Evolutionary conservation across 2,888 invertebrate species (phyloP).

Genomic region (Epinotia bilunana): DNA sequence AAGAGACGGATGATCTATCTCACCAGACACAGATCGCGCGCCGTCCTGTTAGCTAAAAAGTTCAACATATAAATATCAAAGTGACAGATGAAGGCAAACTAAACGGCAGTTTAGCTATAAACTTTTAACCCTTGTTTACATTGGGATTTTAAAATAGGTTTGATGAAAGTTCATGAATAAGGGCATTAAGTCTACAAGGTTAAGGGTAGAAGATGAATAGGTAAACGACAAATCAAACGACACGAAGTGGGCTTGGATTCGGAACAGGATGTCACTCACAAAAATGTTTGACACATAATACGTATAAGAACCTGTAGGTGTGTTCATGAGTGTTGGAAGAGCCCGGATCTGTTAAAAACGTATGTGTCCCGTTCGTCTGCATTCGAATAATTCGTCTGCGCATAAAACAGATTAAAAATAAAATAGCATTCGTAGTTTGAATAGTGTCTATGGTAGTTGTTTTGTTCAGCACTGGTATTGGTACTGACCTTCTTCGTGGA

Average conservation of each 20-base stretch:
- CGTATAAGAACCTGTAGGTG: conserved; percentile 56
- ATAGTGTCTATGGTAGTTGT: neutral
- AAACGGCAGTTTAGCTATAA: too few species aligned
- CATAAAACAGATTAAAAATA: conserved; percentile 64
- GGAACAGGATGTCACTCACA: conserved; percentile 47
- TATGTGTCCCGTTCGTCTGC: conserved; percentile 70
- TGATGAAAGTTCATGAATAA: too few species aligned
- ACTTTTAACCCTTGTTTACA: too few species aligned
- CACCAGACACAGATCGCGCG: too few species aligned
- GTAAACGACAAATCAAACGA: conserved; percentile 15
- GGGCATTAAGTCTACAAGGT: conserved; percentile 5
- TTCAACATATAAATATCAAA: too few species aligned
- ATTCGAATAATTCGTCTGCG: conserved; percentile 79
- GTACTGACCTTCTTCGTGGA: conserved; percentile 77
- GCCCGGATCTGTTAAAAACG: conserved; percentile 66
- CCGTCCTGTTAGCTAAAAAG: too few species aligned
- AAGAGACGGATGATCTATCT: too few species aligned
- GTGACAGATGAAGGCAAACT: too few species aligned
- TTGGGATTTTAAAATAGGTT: too few species aligned
- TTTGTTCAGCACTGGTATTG: conserved; percentile 5
- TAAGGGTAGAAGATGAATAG: conserved; percentile 10
- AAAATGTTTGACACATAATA: conserved; percentile 57
- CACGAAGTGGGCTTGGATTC: conserved; percentile 45
- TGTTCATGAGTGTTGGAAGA: conserved; percentile 59
- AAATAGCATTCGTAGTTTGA: conserved; percentile 26